Conservation (phyloP, 2,888 invertebrate genomes). For the Monoplex corrugatus region DNA sequence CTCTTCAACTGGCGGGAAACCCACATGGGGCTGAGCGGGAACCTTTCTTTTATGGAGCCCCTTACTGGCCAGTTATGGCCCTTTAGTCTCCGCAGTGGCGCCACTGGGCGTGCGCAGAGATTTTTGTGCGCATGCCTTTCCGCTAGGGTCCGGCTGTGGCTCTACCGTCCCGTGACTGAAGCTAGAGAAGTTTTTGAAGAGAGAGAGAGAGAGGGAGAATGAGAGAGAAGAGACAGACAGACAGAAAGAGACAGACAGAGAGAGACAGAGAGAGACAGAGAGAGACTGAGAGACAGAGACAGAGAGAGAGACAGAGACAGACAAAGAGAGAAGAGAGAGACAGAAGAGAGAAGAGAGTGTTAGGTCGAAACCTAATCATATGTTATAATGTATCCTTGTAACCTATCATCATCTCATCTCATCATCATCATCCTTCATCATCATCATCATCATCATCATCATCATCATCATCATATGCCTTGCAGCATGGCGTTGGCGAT, state of each 20-base stretch:
- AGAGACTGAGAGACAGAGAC: not conserved
- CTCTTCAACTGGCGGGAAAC: not conserved
- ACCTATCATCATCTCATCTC: no score
- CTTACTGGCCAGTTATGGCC: slow-evolving; percentile 25
- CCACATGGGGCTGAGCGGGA: not conserved
- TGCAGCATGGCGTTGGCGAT: no score
- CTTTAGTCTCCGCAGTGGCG: slow-evolving; percentile 39
- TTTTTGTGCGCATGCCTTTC: slow-evolving; percentile 40
- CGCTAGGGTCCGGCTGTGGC: not conserved
- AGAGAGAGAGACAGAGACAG: not conserved
- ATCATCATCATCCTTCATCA: no score
- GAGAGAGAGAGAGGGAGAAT: not conserved
- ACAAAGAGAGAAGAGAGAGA: not conserved
- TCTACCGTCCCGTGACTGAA: no score
- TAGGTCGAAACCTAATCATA: not conserved
- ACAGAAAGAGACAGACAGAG: not conserved
- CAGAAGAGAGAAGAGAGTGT: not conserved
- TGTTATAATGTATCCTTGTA: no score
- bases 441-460: no score
- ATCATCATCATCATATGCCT: no score
- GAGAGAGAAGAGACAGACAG: not conserved
- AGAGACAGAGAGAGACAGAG: slow-evolving; percentile 3
- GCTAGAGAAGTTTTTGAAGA: not conserved
- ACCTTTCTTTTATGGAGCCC: slow-evolving; percentile 3
- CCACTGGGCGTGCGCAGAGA: slow-evolving; percentile 28